Percentiles rank a stretch among this genome's conserved stretches.
Conservation (phyloP, 2,113 vertebrate species). For the Poecile atricapillus region DNA sequence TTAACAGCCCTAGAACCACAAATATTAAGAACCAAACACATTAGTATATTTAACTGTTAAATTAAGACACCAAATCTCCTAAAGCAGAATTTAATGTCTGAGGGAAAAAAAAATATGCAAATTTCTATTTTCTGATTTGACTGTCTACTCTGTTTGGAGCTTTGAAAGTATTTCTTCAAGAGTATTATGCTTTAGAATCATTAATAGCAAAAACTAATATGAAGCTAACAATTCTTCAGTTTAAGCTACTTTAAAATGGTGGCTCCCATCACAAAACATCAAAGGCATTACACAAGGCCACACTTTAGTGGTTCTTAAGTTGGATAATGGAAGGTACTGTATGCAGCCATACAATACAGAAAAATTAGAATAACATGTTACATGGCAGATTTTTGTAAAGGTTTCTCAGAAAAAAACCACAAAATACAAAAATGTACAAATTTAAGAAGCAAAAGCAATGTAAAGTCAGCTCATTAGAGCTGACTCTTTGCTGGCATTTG, state of each 20-base stretch:
- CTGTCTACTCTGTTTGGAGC: neutral
- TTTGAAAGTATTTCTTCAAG: neutral
- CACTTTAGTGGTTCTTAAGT: neutral
- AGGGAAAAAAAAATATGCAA: rapidly evolving
- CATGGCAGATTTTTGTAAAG: neutral
- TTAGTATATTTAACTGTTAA: neutral
- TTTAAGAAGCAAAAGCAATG: neutral
- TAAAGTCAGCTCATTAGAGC: neutral
- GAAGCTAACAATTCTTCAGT: neutral
- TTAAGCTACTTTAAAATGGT: neutral
- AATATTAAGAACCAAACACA: neutral
- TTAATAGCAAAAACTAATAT: neutral
- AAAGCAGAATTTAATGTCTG: neutral
- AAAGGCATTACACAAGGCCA: neutral
- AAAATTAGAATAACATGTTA: neutral
- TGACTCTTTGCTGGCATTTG: neutral
- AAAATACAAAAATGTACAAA: neutral
- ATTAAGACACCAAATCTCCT: neutral
- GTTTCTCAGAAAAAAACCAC: rapidly evolving
- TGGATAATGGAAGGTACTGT: neutral
- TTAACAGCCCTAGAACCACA: neutral
- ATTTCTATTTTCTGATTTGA: neutral
- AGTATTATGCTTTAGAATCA: neutral
- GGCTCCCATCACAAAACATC: neutral
- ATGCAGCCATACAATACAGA: neutral